Evolutionary conservation across 2,888 invertebrate species (phyloP), one percentile per base, ranked within the genome.

Genomic region (Cosmorhoe ocellata): DNA sequence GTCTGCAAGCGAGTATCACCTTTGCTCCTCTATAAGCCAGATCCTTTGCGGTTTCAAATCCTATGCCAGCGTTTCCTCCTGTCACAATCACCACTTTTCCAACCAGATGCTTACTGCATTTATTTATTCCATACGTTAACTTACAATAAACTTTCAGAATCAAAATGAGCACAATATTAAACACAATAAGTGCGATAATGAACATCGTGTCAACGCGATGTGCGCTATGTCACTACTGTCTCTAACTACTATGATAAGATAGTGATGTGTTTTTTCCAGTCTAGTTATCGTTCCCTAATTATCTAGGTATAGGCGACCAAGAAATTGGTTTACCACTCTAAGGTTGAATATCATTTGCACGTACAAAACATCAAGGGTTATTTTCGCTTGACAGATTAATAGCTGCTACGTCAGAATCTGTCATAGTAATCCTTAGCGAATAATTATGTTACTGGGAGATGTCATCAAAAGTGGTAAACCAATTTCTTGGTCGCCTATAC

Each of bases 51-150:
- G 95, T 95, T 73, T 95, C 95, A 67, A 92, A 94, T 22, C 96
- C 96, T 64, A 96, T 95, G 3, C 96, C 97, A 61, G 93, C 91
- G 59, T 94, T 97, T 38, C 94, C 95, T 12, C 97, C 97, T 7
- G 97, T 97, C 28, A 97, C 92, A 42, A 97, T 91, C 9, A 95
- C 95, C 1, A 95, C 95, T 89, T 97, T 97, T 1, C 96, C 96
- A 38, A 94, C 91, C 92, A 97, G 66, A 63, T 83, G 80, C 47
- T 61, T 74, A 48, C 74, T 82, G 50, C 69, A 70, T 57, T 61
- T 76, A 53, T 79, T 77, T 43, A 76, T 66, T 36, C 82, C 84
- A 9, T 69, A 66, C 22, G 77, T 73, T 40, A 81, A 45, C 52
- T 72, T 70, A 49, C 54, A 63, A 41, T 74, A 79, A 1, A 73